Evolutionary conservation across 1,140 invertebrate species (phyloP), one percentile per base, ranked within the genome.

Genomic region (Drosophila paulistorum): DNA sequence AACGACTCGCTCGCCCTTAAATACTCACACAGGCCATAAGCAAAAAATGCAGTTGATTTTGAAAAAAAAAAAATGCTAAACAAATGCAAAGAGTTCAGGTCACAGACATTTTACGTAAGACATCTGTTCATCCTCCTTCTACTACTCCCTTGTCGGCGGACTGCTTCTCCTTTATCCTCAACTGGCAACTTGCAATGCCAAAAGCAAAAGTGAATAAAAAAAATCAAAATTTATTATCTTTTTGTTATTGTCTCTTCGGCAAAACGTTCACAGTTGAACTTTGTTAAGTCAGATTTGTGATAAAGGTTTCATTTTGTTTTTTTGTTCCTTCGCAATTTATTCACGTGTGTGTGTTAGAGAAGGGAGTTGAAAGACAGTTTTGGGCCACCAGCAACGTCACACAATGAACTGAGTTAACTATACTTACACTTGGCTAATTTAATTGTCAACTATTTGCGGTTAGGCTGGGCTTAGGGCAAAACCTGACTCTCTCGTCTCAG

Each of bases 81-180:
- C 82, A 82, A 86, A 87, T 83, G 80, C 84, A 87, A 87, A 87
- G 68, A 83, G 83, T 87, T 87, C 83, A 87, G 84, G 84, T 89
- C 83, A 79, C 83, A 87, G 84, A 89, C 80, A 89, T 58, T 74
- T 87, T 87, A 84, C 84, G 83, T 87, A 87, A 87, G 77, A 37
- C 77, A 77, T 61, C 77, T 63, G 35, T 57, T 63, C 66, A 64
- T 48, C 54, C 30, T 23, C 39, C 64, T 62, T 54, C 26, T 17
- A 14, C 39, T 20, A 39, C 63, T 61, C 59, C 37, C 51, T 35
- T 65, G 7, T 63, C 60, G 59, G 30, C 30, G 30, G 30, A 30
- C 35, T 48, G 60, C 37, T 39, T 13, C 37, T 39, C 37, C 41
- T 55, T 62, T 54, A 17, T 35, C 37, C 51, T 37, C 65, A 39